Base-by-base conservation (phyloP, 2,113 vertebrate genomes). In the Siniperca chuatsi region DNA sequence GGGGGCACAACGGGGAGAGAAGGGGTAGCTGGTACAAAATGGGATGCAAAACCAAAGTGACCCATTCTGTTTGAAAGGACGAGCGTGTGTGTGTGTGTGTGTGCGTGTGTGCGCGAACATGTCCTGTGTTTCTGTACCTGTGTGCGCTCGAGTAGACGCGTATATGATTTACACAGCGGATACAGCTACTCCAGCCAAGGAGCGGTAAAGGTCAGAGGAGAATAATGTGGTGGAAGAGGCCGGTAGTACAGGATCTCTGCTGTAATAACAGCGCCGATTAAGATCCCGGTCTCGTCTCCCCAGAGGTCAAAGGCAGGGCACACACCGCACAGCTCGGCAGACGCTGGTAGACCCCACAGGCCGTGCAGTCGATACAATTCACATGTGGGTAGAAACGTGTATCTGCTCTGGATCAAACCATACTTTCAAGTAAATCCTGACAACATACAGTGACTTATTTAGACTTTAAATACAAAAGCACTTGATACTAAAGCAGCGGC, bases 261-360 rank as follows among this genome's bases (percentile, higher is more conserved):
- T 92, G 92, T 94, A 90, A 94, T 89, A 94, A 93, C 92, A 90
- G 79, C 75, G 9, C 91, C 91, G 93, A 95, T 94, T 90, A 94
- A 94, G 93, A 93, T 84, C 87, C 86, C 76, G 55, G 79, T 15
- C 44, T 23, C 5, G 40, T 80, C 79, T 84, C 73, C 81, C 79
- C 46, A 0, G 87, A 90, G 91, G 90, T 92, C 90, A 86, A 23
- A 88, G 79, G 85, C 83, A 80, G 92, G 91, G 81, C 85, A 77
- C 54, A 13, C 66, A 8, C 44, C 12, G 12, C 64, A 35, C 64
- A 21, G 69, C 74, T 66, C 35, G 11, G 18, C 62, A 37, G 42
- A 42, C 25, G 33, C 75, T 13, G 21, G 13, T 5, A 9, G 44
- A 71, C 71, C 68, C 42, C 83, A 72, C 76, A 9, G 23, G 21